These are phyloP conservation scores for Gryon sp. DNA, from an alignment of 1,140 invertebrate species.

Conservation along the genomic window DNA sequence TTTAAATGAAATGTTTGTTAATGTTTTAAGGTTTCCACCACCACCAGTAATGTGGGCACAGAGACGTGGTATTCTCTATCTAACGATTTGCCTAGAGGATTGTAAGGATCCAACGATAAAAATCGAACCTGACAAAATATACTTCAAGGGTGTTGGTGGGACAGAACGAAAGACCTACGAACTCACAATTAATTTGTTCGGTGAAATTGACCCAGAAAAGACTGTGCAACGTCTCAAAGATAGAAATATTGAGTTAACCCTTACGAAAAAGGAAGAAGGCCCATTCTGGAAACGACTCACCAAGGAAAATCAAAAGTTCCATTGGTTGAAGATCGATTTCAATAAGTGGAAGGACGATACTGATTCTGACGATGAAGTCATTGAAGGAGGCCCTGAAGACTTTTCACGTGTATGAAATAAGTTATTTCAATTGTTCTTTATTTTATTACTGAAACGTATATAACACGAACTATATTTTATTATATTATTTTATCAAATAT, in stretches of 20 bases:
- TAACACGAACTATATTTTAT: too few species aligned
- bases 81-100: slow-evolving; percentile 94
- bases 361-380: slow-evolving; percentile 85
- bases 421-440: too few species aligned
- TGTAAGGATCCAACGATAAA: slow-evolving; percentile 91
- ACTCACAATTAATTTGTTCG: slow-evolving; percentile 89
- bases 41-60: slow-evolving; percentile 96
- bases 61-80: slow-evolving; percentile 87
- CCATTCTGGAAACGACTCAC: slow-evolving; percentile 93
- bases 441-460: too few species aligned
- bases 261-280: slow-evolving; percentile 84
- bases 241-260: slow-evolving; percentile 82
- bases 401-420: slow-evolving; percentile 71
- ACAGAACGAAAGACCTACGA: slow-evolving; percentile 92
- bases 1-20: background rate
- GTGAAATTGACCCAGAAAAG: slow-evolving; percentile 90
- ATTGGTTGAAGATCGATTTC: slow-evolving; percentile 98
- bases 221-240: slow-evolving; percentile 82
- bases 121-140: slow-evolving; percentile 88
- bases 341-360: slow-evolving; percentile 98
- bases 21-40: slow-evolving; percentile 79
- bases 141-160: slow-evolving; percentile 92
- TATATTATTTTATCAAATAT: too few species aligned
- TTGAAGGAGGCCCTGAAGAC: slow-evolving; percentile 65
- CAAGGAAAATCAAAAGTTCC: slow-evolving; percentile 92